These are phyloP conservation scores for Caenorhabditis auriculariae DNA, from an alignment of 2,888 invertebrate genomes.

Conservation along the genomic window DNA sequence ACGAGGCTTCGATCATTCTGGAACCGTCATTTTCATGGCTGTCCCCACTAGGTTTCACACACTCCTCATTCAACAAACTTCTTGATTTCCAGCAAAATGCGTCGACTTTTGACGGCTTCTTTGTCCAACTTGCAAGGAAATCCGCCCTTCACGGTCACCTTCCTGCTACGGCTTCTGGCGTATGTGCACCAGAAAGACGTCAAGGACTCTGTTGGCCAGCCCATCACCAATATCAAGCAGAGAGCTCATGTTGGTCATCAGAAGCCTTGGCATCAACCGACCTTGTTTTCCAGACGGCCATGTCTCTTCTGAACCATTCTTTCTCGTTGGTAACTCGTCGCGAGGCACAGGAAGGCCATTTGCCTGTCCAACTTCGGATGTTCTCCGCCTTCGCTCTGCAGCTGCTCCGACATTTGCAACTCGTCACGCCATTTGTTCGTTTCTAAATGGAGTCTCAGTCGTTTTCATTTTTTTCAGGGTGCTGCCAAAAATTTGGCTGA, in stretches of 20 bases:
- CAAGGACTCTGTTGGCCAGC: conserved; percentile 17
- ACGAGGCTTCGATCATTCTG: conserved; percentile 61
- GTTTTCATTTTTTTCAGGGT: conserved; percentile 28
- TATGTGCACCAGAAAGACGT: conserved; percentile 51
- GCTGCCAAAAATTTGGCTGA: conserved; percentile 53
- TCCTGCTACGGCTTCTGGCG: conserved; percentile 53
- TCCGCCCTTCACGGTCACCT: conserved; percentile 58
- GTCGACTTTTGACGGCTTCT: conserved; percentile 60
- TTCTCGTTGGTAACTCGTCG: conserved; percentile 52
- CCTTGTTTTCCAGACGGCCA: conserved; percentile 34
- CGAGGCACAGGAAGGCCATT: conserved; percentile 32
- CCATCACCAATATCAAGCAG: conserved; percentile 27
- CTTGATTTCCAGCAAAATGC: conserved; percentile 52
- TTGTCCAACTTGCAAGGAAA: conserved; percentile 60
- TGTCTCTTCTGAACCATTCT: conserved; percentile 53
- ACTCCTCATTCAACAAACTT: neutral
- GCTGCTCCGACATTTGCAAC: conserved; percentile 52
- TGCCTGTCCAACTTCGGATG: conserved; percentile 47
- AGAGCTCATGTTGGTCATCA: conserved; percentile 17
- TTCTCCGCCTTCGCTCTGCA: conserved; percentile 57
- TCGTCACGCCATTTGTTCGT: conserved; percentile 50
- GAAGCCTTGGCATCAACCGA: neutral
- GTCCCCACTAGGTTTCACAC: conserved; percentile 50
- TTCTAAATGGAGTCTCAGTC: neutral
- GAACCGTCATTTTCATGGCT: conserved; percentile 60